These are phyloP conservation scores for Ichneumoninae sp. DNA, from an alignment of 2,888 invertebrate genomes.

Conservation along the genomic window DNA sequence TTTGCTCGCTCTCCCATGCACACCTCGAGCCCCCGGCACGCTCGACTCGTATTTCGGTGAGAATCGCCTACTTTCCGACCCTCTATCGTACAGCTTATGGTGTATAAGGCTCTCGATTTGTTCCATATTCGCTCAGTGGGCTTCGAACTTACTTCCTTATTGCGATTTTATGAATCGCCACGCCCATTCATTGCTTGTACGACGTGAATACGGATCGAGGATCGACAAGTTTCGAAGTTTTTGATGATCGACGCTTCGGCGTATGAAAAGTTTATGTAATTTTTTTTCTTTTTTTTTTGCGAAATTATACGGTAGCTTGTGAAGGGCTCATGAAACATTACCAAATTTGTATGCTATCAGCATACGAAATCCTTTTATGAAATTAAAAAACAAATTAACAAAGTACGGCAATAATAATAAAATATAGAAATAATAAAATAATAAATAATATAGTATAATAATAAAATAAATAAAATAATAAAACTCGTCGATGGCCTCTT, in stretches of 20 bases:
- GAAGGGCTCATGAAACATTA: too few species aligned
- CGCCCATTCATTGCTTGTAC: slow-evolving; percentile 21
- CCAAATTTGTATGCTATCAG: too few species aligned
- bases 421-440: too few species aligned
- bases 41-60: slow-evolving; percentile 58
- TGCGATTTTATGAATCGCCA: slow-evolving; percentile 31
- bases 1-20: slow-evolving; percentile 16
- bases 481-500: too few species aligned
- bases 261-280: not conserved
- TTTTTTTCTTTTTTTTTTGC: not conserved
- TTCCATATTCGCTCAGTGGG: slow-evolving; percentile 44
- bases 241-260: not conserved
- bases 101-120: slow-evolving; percentile 38
- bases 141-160: slow-evolving; percentile 23
- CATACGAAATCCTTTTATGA: too few species aligned
- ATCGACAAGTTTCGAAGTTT: not conserved
- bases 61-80: slow-evolving; percentile 50
- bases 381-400: too few species aligned
- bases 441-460: too few species aligned
- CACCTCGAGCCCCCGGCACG: slow-evolving; percentile 50
- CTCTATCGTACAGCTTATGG: slow-evolving; percentile 31
- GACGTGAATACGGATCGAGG: slow-evolving; percentile 1
- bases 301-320: too few species aligned
- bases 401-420: too few species aligned
- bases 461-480: too few species aligned